Evolutionary conservation across 2,888 invertebrate genomes (phyloP), one percentile per base, ranked within the genome.

Genomic region (Tiliacea citrago): DNA sequence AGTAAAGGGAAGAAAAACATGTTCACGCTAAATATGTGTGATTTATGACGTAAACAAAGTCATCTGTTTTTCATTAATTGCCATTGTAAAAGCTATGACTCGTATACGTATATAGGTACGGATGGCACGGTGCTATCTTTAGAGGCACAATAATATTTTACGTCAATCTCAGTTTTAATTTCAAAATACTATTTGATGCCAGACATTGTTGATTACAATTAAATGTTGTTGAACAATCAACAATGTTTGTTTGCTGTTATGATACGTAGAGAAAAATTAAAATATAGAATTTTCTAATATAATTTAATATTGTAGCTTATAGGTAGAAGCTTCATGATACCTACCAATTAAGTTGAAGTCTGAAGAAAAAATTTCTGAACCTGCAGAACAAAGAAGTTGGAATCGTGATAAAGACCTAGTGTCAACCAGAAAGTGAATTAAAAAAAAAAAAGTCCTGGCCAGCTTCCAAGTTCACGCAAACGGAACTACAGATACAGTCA

Each of bases 21-120:
- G 18, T 49, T 57, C 61, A 79, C 61, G 57, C 18, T 21, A 45
- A 24, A 62, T 29, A 9, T n/a, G 49, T 71, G 68, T 84, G 74
- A 79, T 67, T 29, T 63, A n/a, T 57, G 8, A 49, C 49, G 51
- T 58, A 35, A 65, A 65, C 73, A 71, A 68, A 69, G 68, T 75
- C 35, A 65, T 85, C 80, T 83, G 86, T 84, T 86, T 84, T 73
- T 53, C 60, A 76, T 58, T 70, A 66, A 68, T 61, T 63, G 62
- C 79, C 85, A 85, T n/a, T 58, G 62, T 51, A 57, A 71, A 69
- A 68, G 49, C 45, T 51, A 53, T 77, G 73, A 63, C 51, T 55
- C 74, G 8, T 10, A 42, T 42, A n/a, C 74, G 8, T 10, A 42
- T 42, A n/a, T 21, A 42, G 39, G 39, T 18, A 63, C 55, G 71